Evolutionary conservation across 2,888 invertebrate genomes (phyloP).

Genomic region (Oscheius sp.): DNA sequence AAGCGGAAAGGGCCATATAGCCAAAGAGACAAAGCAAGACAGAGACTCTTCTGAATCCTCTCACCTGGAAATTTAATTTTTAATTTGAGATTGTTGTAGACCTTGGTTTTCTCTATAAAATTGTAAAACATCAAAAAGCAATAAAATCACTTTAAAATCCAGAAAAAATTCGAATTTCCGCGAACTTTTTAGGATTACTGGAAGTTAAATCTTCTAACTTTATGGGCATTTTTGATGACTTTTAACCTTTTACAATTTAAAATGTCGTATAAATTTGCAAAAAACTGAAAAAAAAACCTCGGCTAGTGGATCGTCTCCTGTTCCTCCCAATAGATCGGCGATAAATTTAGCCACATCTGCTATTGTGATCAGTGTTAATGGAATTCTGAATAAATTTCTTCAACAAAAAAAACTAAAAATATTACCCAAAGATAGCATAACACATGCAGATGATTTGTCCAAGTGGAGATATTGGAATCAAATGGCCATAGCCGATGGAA

Average conservation of each 20-base stretch:
- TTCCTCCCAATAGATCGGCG: constrained; percentile 52
- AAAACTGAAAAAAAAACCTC: constrained; percentile 23
- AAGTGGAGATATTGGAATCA: constrained; percentile 64
- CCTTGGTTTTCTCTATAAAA: too few species aligned
- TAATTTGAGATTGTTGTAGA: too few species aligned
- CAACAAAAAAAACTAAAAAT: too few species aligned
- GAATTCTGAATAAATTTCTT: too few species aligned
- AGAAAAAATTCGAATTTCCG: too few species aligned
- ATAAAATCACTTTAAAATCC: too few species aligned
- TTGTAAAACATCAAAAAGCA: too few species aligned
- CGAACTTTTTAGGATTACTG: too few species aligned
- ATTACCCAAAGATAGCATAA: constrained; percentile 64
- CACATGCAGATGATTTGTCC: constrained; percentile 67
- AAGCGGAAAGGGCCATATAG: constrained; percentile 63
- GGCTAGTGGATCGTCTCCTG: constrained; percentile 40
- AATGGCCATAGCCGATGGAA: constrained; percentile 64
- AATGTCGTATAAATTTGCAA: too few species aligned
- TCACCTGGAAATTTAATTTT: constrained; percentile 26
- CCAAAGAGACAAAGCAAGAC: constrained; percentile 60
- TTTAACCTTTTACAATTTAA: too few species aligned
- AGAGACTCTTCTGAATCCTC: constrained; percentile 32
- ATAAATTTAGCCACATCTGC: constrained; percentile 69
- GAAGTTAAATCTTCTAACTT: too few species aligned
- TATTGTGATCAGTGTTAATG: constrained; percentile 68
- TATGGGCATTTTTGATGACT: too few species aligned